Evolutionary conservation across 2,113 vertebrate genomes (phyloP), one percentile per base, ranked within the genome.

Genomic region (Ceratotherium simum): DNA sequence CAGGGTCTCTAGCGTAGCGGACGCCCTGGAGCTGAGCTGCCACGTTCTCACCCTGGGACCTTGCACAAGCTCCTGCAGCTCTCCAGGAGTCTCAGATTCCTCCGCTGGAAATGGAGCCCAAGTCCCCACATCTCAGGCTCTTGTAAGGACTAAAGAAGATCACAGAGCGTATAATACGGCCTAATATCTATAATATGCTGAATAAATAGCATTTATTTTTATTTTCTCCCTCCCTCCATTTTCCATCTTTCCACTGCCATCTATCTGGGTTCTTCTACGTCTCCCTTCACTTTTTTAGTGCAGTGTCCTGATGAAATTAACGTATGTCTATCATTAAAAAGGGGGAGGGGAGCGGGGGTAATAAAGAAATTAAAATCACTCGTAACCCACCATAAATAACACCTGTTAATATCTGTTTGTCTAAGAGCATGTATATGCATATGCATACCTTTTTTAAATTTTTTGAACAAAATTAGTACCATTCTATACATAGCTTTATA

Each of bases 291-390:
- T n/a, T 83, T 78, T 95, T 42, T 48, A 75, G 21, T 17, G 20
- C 8, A 48, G 25, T 70, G 56, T 73, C 58, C 79, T 91, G 39
- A 78, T 67, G 81, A 96, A 93, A 93, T 79, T 69, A 72, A 67
- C 7, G 46, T 42, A 33, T 58, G 0, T 93, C 78, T 85, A 82
- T 72, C 85, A 31, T 58, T 60, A 39, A 23, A 42, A 62, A 96
- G 76, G 33, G 7, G 1, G 33, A 21, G 23, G 46, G 27, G 12
- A 11, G 16, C 20, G 33, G 42, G 31, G 23, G 31, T 23, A 90
- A 78, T 85, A 65, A 97, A 42, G 81, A 90, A 58, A 92, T 69
- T 76, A 81, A 84, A 81, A 58, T 8, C 7, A 29, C 11, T 79
- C 58, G 56, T 48, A 94, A 84, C 46, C 51, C 36, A 86, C 23